A percentile compares a stretch with the other conserved stretches of the same genome.
phyloP scores from a whole-genome alignment of 2,797 vertebrate genomes.

The Sarcoramphus papa region DNA sequence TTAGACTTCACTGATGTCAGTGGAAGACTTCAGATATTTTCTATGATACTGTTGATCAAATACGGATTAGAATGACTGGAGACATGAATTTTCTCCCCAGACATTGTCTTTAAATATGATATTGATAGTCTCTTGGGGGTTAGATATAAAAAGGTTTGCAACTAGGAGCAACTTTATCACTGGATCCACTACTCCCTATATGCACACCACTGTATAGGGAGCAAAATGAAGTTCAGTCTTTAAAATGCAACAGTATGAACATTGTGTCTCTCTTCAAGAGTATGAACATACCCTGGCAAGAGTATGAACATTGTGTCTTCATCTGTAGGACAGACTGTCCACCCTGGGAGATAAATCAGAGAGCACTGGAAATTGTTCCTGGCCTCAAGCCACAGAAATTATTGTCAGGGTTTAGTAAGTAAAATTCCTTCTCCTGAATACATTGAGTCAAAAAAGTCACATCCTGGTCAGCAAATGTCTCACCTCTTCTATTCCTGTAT shows the following conservation, averaged over 20 bases:
- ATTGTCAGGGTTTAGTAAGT: background rate
- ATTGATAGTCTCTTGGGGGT: background rate
- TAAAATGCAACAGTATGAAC: background rate
- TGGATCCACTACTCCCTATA: background rate
- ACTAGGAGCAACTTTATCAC: background rate
- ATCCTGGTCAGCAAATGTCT: background rate
- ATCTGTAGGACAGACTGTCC: background rate
- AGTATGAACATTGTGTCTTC: background rate
- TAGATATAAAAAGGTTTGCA: background rate
- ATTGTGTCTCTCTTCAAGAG: background rate
- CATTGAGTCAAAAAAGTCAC: background rate
- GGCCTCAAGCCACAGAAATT: constrained; percentile 11
- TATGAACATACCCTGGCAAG: background rate
- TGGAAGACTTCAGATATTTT: background rate
- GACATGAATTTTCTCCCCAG: background rate
- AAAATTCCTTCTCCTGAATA: background rate
- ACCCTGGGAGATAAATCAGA: background rate
- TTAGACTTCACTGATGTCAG: background rate
- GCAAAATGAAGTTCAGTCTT: background rate
- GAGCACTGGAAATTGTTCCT: background rate
- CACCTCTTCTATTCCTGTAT: background rate
- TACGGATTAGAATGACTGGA: background rate
- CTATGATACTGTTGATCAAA: background rate
- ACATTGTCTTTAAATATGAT: background rate
- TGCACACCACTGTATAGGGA: background rate